A percentile compares a stretch with the other conserved stretches of the same genome.
These are phyloP conservation scores for Diarsia brunnea DNA, from an alignment of 2,888 invertebrate genomes.

Conservation along the genomic window DNA sequence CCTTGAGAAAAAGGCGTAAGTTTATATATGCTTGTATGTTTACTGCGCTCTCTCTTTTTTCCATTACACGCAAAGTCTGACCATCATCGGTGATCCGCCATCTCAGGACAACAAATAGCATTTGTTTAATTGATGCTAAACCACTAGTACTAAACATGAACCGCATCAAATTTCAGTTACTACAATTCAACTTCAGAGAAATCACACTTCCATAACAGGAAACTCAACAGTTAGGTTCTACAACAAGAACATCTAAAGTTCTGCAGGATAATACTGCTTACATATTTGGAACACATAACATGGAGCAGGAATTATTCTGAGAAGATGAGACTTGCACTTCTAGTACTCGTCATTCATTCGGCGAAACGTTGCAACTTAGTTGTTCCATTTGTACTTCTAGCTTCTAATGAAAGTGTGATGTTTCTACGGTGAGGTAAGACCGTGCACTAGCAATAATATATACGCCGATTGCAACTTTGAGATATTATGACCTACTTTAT, in stretches of 20 bases:
- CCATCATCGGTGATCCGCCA: background rate
- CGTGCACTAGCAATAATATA: background rate
- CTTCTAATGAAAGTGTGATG: conserved; percentile 15
- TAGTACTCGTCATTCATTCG: conserved; percentile 24
- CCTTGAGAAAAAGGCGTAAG: too few relatives aligned
- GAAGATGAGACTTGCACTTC: conserved; percentile 19
- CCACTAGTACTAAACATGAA: background rate
- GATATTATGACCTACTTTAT: too few relatives aligned
- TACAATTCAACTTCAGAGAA: background rate
- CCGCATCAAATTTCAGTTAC: background rate
- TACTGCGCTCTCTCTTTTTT: background rate
- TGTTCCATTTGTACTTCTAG: conserved; percentile 6
- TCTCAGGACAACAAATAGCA: background rate
- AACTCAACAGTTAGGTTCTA: background rate
- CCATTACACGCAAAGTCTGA: background rate
- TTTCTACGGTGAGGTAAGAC: background rate
- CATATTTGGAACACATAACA: conserved; percentile 23
- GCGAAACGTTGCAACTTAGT: conserved; percentile 26
- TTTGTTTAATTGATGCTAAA: background rate
- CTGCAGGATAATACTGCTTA: background rate
- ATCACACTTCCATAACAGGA: background rate
- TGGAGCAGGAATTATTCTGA: conserved; percentile 17
- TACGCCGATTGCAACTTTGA: too few relatives aligned
- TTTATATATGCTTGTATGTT: too few relatives aligned
- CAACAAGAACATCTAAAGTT: conserved; percentile 3